Base-by-base conservation (phyloP, 1,140 invertebrate species). In the Meloidogyne chitwoodi region DNA sequence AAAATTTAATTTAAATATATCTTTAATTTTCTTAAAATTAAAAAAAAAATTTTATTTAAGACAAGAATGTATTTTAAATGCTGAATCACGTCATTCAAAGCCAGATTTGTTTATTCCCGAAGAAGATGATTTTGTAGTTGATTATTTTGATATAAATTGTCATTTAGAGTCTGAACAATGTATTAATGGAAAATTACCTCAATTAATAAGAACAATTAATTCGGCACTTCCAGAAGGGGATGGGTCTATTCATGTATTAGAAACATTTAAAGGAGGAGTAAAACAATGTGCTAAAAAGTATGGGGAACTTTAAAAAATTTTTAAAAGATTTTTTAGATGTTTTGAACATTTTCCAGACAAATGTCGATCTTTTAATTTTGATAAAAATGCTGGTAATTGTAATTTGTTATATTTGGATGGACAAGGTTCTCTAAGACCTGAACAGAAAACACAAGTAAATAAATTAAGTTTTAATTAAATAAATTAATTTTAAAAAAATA, bases 81-180 rank as follows among this genome's bases (percentile, higher is more conserved):
- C 86, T 12, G 85, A 86, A 68, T 85, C 85, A 22, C 77, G 85
- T 48, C 74, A 75, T 48, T 75, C 85, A 11, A 86, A 86, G 64
- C 85, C 85, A 41, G 85, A 86, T 67, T 71, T 86, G n/a, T 87
- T 86, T 75, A 86, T 86, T 64, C 83, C 84, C 22, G 86, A 86
- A 71, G 85, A 86, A 71, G 83, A 87, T 27, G 84, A 87, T 56
- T 87, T 85, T 80, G 68, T 72, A 14, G 85, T 87, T 34, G 85
- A 86, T 67, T 86, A 86, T 70, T 86, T 86, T 72, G 85, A 86
- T 76, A 87, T 86, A 67, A 81, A 87, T 44, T 86, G 85, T 65
- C 86, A 82, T 65, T 74, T 86, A 48, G 76, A 87, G 27, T 38
- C 56, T 12, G 85, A 86, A 63, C 83, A 74, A 48, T 86, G 85